phyloP scores from a whole-genome alignment of 2,113 vertebrate genomes.

The Calonectris borealis region DNA sequence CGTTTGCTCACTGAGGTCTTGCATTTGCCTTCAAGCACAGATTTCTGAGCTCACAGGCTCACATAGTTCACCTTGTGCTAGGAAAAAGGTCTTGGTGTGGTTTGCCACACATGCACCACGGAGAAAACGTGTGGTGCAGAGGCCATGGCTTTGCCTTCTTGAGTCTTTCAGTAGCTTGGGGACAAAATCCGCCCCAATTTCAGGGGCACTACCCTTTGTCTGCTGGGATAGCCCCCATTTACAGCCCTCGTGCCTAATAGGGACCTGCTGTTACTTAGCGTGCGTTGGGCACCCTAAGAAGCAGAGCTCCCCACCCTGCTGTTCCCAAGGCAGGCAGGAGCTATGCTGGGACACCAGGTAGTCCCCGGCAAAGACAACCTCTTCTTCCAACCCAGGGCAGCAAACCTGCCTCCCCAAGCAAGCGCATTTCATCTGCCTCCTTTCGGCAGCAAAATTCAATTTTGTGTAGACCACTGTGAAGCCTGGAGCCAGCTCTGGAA shows the following conservation, averaged over 20 bases:
- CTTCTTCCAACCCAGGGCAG: not conserved
- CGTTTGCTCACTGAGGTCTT: not conserved
- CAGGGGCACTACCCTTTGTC: not conserved
- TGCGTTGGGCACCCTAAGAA: not conserved
- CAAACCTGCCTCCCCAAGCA: not conserved
- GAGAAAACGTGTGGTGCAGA: accelerated
- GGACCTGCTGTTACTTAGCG: not conserved
- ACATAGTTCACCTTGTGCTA: not conserved
- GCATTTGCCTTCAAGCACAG: not conserved
- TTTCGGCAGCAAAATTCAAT: not conserved
- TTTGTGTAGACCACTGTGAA: not conserved
- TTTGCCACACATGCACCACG: not conserved
- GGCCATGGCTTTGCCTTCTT: not conserved
- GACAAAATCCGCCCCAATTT: not conserved
- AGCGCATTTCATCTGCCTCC: not conserved
- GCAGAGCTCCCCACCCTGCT: not conserved
- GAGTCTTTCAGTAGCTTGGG: not conserved
- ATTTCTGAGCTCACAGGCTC: not conserved
- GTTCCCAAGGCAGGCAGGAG: not conserved
- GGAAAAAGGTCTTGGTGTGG: accelerated
- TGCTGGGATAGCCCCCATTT: not conserved
- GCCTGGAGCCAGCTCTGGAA: not conserved
- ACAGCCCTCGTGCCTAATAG: not conserved
- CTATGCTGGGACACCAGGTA: not conserved
- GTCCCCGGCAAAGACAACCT: not conserved